Conservation (phyloP, 2,888 invertebrate species). For the Lasioglossum oenotherae region DNA sequence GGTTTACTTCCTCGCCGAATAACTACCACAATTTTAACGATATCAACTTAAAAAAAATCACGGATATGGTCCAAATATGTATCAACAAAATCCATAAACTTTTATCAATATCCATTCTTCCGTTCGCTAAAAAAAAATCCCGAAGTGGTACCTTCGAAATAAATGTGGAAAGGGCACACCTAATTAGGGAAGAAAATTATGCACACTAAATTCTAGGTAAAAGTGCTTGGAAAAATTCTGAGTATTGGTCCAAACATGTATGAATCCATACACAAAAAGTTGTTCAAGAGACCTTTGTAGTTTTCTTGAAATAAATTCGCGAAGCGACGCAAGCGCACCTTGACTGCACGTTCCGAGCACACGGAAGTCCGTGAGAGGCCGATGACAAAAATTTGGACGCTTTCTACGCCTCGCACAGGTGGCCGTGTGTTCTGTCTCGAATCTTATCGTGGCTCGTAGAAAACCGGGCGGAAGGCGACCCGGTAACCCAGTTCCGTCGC, state of each 20-base stretch:
- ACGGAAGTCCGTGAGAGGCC: slow-evolving; percentile 17
- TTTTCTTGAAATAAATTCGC: neutral
- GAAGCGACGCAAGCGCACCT: neutral
- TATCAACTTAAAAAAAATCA: neutral
- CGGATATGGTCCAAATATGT: neutral
- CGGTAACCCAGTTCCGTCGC: slow-evolving; percentile 66
- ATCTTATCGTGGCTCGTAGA: slow-evolving; percentile 72
- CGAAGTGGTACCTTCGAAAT: neutral
- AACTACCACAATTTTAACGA: neutral
- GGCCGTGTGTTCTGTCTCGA: slow-evolving; percentile 55
- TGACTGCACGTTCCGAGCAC: neutral
- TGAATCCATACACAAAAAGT: neutral
- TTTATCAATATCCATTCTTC: neutral
- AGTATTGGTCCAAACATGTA: neutral
- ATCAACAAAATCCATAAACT: neutral
- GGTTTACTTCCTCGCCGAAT: neutral
- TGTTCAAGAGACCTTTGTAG: neutral
- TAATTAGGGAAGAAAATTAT: neutral
- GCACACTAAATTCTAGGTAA: fast-evolving
- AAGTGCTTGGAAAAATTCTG: neutral
- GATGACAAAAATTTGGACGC: slow-evolving; percentile 78
- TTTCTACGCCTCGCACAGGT: slow-evolving; percentile 79
- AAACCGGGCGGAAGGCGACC: slow-evolving; percentile 74
- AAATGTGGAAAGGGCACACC: neutral
- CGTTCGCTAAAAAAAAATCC: neutral